Percentiles rank a stretch among this genome's conserved stretches.
Conservation (phyloP, 2,113 vertebrate genomes). For the Corydoras maculifer region DNA sequence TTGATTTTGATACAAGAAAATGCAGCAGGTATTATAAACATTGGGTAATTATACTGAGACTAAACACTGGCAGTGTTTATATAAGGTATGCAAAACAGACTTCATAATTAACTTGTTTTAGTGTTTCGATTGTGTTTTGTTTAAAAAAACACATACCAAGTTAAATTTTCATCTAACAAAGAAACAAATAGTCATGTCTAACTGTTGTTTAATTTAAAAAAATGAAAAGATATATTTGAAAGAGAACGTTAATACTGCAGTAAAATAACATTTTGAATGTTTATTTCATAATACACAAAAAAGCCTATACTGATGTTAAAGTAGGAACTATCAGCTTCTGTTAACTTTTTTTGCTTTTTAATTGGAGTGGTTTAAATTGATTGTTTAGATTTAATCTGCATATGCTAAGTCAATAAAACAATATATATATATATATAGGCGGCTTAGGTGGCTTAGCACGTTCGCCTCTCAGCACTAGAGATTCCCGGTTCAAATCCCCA, state of each 20-base stretch:
- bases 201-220: background rate
- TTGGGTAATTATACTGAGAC: slow-evolving; percentile 73
- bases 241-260: background rate
- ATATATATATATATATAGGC: too few species aligned
- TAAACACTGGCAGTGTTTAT: slow-evolving; percentile 52
- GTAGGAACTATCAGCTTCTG: too few species aligned
- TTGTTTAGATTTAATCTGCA: too few species aligned
- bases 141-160: slow-evolving; percentile 27
- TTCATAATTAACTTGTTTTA: slow-evolving; percentile 41
- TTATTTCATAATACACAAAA: too few species aligned
- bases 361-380: too few species aligned
- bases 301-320: too few species aligned
- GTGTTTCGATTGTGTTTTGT: slow-evolving; percentile 29
- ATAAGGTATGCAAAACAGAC: slow-evolving; percentile 40
- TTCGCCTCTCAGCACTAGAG: too few species aligned
- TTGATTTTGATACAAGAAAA: slow-evolving; percentile 87
- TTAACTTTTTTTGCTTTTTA: too few species aligned
- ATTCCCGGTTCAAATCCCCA: too few species aligned
- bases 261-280: background rate
- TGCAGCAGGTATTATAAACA: slow-evolving; percentile 88
- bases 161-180: slow-evolving; percentile 10
- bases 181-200: slow-evolving; percentile 19
- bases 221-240: too few species aligned
- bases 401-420: too few species aligned
- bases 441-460: too few species aligned